A percentile compares a stretch with the other conserved stretches of the same genome.
phyloP scores from a whole-genome alignment of 1,140 invertebrate genomes.

The Aphidius gifuensis region DNA sequence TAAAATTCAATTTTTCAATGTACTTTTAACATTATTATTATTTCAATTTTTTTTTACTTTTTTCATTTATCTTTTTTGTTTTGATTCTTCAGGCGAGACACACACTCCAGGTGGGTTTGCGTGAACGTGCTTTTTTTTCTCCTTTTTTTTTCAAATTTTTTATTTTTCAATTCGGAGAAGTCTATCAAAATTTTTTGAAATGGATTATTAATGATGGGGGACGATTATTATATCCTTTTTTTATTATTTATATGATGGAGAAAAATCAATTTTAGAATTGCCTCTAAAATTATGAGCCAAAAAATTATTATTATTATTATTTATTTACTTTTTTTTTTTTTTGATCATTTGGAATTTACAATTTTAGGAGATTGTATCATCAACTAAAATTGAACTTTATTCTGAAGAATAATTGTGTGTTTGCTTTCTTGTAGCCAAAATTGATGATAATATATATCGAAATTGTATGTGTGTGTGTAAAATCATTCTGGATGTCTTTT shows the following conservation, averaged over 20 bases:
- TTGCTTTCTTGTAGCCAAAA: neutral
- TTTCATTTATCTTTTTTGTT: neutral
- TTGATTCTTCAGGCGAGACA: slow-evolving; percentile 13
- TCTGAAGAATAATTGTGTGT: neutral
- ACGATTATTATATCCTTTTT: too few relatives aligned
- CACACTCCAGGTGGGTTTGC: neutral
- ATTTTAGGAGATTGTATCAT: too few relatives aligned
- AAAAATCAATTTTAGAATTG: too few relatives aligned
- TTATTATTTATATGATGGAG: too few relatives aligned
- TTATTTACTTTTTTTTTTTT: too few relatives aligned
- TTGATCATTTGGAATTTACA: too few relatives aligned
- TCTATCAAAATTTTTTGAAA: neutral
- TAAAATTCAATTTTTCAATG: slow-evolving; percentile 13
- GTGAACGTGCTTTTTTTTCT: neutral
- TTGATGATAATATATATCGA: neutral
- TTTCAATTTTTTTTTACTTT: slow-evolving; percentile 7
- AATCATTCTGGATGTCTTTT: neutral
- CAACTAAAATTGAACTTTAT: neutral
- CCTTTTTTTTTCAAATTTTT: neutral
- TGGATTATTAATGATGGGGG: too few relatives aligned
- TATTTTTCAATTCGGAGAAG: neutral
- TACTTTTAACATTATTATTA: neutral
- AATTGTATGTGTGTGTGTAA: neutral
- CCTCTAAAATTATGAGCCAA: too few relatives aligned
- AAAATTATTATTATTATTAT: too few relatives aligned